These are phyloP conservation scores for Erebia palarica DNA, from an alignment of 2,888 invertebrate genomes.

Conservation along the genomic window DNA sequence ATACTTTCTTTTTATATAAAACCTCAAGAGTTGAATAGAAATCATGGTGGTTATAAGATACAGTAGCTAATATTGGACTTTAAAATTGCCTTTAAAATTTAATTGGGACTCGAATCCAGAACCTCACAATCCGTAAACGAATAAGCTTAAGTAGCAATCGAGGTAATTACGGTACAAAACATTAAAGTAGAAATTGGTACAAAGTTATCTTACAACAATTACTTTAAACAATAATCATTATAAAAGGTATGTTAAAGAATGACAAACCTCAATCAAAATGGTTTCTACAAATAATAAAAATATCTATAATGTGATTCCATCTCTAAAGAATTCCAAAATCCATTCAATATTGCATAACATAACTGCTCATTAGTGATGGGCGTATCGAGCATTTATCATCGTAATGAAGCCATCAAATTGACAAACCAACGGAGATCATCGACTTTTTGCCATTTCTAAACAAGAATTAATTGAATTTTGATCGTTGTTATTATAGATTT, in stretches of 20 bases:
- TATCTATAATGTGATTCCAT: slow-evolving; percentile 28
- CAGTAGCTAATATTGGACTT: no score
- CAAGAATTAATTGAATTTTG: slow-evolving; percentile 32
- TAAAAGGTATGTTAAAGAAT: slow-evolving; percentile 10
- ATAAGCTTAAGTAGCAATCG: no score
- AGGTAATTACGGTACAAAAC: no score
- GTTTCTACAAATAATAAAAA: slow-evolving; percentile 23
- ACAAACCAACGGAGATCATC: slow-evolving; percentile 26
- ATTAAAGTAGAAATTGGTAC: no score
- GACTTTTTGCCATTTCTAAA: slow-evolving; percentile 19
- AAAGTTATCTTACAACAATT: neutral
- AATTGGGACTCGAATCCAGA: no score
- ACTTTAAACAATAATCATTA: neutral
- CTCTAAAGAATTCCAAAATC: slow-evolving; percentile 33
- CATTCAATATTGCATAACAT: slow-evolving; percentile 32
- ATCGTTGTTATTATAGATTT: slow-evolving; percentile 11
- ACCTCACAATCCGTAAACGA: no score
- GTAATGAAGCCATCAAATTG: slow-evolving; percentile 36
- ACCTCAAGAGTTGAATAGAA: no score
- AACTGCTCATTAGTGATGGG: slow-evolving; percentile 33
- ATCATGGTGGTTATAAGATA: no score
- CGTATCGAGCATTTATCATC: slow-evolving; percentile 26
- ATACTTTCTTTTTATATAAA: no score
- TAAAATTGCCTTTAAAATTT: no score
- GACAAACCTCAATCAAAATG: slow-evolving; percentile 32